Base-by-base conservation (phyloP, 2,113 vertebrate genomes). In the Pangasianodon gigas region DNA sequence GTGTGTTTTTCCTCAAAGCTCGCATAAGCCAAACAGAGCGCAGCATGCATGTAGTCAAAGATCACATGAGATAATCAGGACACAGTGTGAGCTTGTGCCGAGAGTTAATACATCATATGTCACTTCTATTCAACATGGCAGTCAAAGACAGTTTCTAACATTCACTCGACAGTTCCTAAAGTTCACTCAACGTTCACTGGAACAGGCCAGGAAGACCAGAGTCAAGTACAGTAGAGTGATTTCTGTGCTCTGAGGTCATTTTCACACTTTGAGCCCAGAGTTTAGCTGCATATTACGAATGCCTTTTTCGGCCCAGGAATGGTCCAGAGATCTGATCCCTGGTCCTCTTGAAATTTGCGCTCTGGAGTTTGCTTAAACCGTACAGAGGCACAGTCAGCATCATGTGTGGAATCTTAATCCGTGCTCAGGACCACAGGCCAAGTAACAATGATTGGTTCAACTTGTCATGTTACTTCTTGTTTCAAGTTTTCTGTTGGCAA, bases 41-140 rank as follows among this genome's bases (percentile, higher is more conserved):
- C 62, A 54, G 48, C 62, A 24, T 74, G 65, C 16, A 51, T 86
- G 46, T 48, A 21, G 44, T 71, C 29, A 2, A 86, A 41, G 67
- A 32, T 71, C 21, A 3, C 32, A 29, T 37, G 62, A 71, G 51
- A 58, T 58, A 89, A 79, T 52, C 83, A 85, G 88, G 41, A 46
- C 26, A 77, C 88, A 46, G 32, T 62, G 26, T 37, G 52, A 85
- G 82, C 51, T n/a, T 52, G 44, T 52, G 19, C 9, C 11, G 11
- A 1, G 29, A 32, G 54, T 67, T 32, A 52, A 67, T 46, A 69
- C 46, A 52, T 75, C 7, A 44, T 77, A 6, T 56, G 62, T 29
- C 56, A 29, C 21, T 41, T 83, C 48, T 69, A 0, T 67, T 67
- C 37, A 65, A 85, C 83, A 79, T 77, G n/a, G 13, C 69, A 58